Percentiles rank a stretch among this genome's conserved stretches.
Evolutionary conservation across 1,140 invertebrate genomes (phyloP).

Genomic region (Diplogasteroides magnus): DNA sequence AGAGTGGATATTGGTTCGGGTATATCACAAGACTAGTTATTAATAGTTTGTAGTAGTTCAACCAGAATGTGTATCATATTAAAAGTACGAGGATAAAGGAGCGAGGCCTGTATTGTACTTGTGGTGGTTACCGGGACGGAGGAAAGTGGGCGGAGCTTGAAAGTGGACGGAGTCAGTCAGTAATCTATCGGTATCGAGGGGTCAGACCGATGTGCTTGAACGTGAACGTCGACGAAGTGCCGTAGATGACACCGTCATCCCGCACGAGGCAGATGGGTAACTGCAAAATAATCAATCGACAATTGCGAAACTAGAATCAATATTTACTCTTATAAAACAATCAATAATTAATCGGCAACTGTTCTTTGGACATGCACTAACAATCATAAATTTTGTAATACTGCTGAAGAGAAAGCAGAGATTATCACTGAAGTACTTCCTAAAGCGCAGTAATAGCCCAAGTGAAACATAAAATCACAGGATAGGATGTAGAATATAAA

Average conservation of each 20-base stretch:
- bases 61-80: too few species aligned
- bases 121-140: neutral
- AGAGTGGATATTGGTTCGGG: too few species aligned
- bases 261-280: slow-evolving; percentile 91
- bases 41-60: too few species aligned
- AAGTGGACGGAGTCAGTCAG: too few species aligned
- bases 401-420: neutral
- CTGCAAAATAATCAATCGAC: slow-evolving; percentile 49
- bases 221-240: slow-evolving; percentile 95
- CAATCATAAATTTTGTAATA: neutral
- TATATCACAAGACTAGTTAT: too few species aligned
- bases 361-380: slow-evolving; percentile 1
- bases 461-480: neutral
- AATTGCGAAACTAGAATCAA: too few species aligned
- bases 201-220: too few species aligned
- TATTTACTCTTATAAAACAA: too few species aligned
- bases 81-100: neutral
- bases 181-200: too few species aligned
- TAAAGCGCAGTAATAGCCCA: neutral
- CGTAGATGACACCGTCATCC: slow-evolving; percentile 96
- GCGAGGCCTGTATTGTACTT: neutral
- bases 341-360: neutral
- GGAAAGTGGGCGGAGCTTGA: neutral
- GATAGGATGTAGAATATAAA: too few species aligned
- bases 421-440: neutral